A percentile compares a stretch with the other conserved stretches of the same genome.
Conservation (phyloP, 1,140 invertebrate genomes). For the Choristoneura fumiferana region DNA sequence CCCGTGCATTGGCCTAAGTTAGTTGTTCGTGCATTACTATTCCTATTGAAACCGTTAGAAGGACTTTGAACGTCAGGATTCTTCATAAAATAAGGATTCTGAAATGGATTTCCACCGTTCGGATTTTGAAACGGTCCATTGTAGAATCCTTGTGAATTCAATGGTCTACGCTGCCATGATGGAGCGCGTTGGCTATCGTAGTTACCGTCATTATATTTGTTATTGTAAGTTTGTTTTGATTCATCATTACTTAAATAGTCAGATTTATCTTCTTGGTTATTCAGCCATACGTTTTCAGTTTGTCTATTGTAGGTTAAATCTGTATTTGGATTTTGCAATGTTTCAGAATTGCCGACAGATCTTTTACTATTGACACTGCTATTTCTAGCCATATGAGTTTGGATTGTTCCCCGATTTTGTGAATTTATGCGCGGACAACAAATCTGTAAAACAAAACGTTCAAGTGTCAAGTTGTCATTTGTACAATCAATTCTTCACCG, state of each 20-base stretch:
- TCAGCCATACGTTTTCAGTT: background rate
- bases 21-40: background rate
- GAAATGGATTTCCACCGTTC: background rate
- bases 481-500: too few relatives aligned
- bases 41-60: slow-evolving; percentile 2
- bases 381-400: background rate
- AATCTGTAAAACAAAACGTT: background rate
- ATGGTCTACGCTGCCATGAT: slow-evolving; percentile 1
- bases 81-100: slow-evolving; percentile 13
- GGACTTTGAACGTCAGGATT: background rate
- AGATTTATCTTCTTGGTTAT: too few relatives aligned
- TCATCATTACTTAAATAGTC: background rate
- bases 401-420: background rate
- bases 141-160: background rate
- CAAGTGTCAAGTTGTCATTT: too few relatives aligned
- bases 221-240: background rate
- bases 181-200: slow-evolving; percentile 4
- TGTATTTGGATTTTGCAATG: background rate
- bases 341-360: background rate
- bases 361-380: background rate
- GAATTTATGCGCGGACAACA: slow-evolving; percentile 1
- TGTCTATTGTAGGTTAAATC: background rate
- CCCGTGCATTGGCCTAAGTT: slow-evolving; percentile 27
- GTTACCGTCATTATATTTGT: background rate
- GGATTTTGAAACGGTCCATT: background rate